Evolutionary conservation across 2,797 vertebrate species (phyloP).

Genomic region (Micropoecilia bifurca): DNA sequence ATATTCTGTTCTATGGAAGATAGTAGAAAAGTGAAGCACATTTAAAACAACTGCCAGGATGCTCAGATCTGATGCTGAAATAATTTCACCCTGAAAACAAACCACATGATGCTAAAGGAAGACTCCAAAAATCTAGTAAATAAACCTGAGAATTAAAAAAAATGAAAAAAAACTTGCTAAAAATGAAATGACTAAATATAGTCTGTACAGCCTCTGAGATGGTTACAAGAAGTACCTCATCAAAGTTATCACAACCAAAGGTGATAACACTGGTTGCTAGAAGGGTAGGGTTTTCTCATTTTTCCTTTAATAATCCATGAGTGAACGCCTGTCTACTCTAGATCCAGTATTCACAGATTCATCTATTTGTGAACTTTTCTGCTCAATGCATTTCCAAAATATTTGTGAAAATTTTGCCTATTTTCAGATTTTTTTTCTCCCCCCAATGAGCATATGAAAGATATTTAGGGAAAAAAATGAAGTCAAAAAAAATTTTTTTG

Average conservation of each 20-base stretch:
- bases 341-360: background rate
- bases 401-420: too few relatives aligned
- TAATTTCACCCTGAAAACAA: background rate
- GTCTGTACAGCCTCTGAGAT: background rate
- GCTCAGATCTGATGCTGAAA: background rate
- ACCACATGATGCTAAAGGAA: background rate
- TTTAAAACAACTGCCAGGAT: background rate
- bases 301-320: background rate
- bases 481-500: background rate
- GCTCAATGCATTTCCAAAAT: too few relatives aligned
- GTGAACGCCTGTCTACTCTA: background rate
- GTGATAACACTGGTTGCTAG: background rate
- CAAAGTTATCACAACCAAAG: background rate
- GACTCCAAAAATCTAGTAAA: background rate
- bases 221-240: background rate
- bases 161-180: background rate
- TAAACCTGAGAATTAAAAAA: background rate
- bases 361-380: background rate
- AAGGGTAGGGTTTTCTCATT: background rate
- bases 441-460: too few relatives aligned
- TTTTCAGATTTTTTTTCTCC: too few relatives aligned
- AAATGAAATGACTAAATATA: background rate
- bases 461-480: too few relatives aligned
- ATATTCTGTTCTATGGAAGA: background rate
- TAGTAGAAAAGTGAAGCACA: background rate